Evolutionary conservation across 2,797 vertebrate genomes (phyloP), one percentile per base, ranked within the genome.

Genomic region (Aldrovandia affinis): DNA sequence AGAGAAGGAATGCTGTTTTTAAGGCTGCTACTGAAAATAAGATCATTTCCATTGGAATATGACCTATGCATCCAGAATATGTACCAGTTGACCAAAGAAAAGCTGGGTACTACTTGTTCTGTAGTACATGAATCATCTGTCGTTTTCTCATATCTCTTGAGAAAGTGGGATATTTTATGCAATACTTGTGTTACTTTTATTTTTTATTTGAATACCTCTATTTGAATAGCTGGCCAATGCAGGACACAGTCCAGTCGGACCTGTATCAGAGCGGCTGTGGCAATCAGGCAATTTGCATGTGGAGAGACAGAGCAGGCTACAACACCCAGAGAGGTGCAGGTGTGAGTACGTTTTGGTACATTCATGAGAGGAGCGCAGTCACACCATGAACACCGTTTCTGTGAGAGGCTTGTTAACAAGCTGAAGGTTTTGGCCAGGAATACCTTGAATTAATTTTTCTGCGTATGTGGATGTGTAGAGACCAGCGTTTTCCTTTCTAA

Each of bases 81-180:
- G 65, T n/a, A 70, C 30, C 70, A 44, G 36, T 75, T 44, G 70
- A 75, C 70, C 70, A 75, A 75, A 75, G 70, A 75, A 42, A 44
- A 44, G 39, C 70, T 75, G 39, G 70, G 39, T 44, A 20, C 22
- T 22, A 22, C 20, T 39, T 22, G 36, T 25, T 22, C 70, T 75
- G 39, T 75, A 25, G 39, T 42, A 25, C 22, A 39, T 75, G 39
- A 44, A 42, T 39, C 39, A 20, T 75, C 10, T 4, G 33, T 10
- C 33, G 9, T 42, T 22, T 44, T 22, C 22, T n/a, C 20, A 42
- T 20, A 75, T 75, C 39, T 6, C 18, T 70, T 10, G 28, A 65
- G 15, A 65, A 65, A 30, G 2, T 33, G 6, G 68, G 18, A n/a
- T 18, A 44, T 44, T 44, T 75, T 75, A 75, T 75, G 70, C 70